Conservation (phyloP, 2,888 invertebrate genomes). For the Eustalomyia histrio region DNA sequence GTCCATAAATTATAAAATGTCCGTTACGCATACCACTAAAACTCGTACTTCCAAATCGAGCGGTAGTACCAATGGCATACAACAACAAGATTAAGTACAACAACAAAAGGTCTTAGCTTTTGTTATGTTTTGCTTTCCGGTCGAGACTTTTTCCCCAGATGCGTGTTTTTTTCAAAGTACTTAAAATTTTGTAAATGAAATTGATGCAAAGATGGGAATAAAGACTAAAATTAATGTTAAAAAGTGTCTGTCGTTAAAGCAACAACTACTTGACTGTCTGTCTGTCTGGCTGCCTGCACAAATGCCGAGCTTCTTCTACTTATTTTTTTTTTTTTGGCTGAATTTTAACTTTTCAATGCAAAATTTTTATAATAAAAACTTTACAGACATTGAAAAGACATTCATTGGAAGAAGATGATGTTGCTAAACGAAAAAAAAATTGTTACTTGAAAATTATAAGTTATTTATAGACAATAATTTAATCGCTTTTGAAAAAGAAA, state of each 20-base stretch:
- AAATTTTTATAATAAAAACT: constrained; percentile 56
- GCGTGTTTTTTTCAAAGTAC: constrained; percentile 38
- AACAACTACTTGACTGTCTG: constrained; percentile 45
- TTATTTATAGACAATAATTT: constrained; percentile 62
- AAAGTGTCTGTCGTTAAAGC: constrained; percentile 64
- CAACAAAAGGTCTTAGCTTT: constrained; percentile 45
- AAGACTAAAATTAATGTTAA: constrained; percentile 59
- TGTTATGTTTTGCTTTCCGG: constrained; percentile 65
- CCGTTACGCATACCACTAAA: constrained; percentile 32
- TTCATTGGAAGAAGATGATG: constrained; percentile 27
- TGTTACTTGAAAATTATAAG: constrained; percentile 44
- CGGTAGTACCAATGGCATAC: not conserved
- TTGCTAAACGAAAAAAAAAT: constrained; percentile 19
- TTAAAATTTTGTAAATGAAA: constrained; percentile 20
- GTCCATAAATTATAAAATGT: constrained; percentile 75
- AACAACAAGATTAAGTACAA: constrained; percentile 15
- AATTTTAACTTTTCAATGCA: constrained; percentile 51
- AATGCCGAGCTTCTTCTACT: not conserved
- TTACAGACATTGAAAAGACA: constrained; percentile 55
- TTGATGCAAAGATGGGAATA: constrained; percentile 34
- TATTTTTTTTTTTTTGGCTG: constrained; percentile 19
- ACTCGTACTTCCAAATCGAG: constrained; percentile 8
- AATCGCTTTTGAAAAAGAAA: constrained; percentile 35
- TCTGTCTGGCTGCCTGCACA: not conserved
- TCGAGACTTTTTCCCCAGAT: constrained; percentile 66